Evolutionary conservation across 2,888 invertebrate genomes (phyloP).

Genomic region (Mactromeris polynyma): DNA sequence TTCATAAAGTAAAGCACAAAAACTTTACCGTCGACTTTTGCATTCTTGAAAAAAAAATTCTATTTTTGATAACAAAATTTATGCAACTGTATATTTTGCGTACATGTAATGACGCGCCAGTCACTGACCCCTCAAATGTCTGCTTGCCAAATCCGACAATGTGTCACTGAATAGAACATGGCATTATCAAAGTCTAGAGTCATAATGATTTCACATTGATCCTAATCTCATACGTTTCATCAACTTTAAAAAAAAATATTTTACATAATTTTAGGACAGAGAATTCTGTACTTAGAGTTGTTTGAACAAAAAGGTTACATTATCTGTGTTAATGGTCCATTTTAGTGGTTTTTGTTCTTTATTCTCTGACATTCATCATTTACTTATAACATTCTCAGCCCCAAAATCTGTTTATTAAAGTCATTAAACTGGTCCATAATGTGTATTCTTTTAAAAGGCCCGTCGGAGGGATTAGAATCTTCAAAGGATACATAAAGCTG

Average conservation of each 20-base stretch:
- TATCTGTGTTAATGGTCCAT: conserved; percentile 15
- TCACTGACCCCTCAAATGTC: too few species aligned
- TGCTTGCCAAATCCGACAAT: too few species aligned
- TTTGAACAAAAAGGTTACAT: conserved; percentile 1
- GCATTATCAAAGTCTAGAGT: not conserved
- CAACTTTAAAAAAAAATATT: conserved; percentile 6
- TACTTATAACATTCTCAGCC: conserved; percentile 35
- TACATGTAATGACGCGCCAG: too few species aligned
- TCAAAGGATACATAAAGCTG: conserved; percentile 32
- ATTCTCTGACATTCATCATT: conserved; percentile 10
- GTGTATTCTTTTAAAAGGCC: conserved; percentile 46
- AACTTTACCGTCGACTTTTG: too few species aligned
- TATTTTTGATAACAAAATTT: too few species aligned
- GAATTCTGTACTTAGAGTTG: not conserved
- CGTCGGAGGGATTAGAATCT: conserved; percentile 29
- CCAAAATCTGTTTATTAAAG: conserved; percentile 28
- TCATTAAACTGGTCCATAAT: conserved; percentile 39
- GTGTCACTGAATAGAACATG: not conserved
- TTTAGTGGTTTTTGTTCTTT: not conserved
- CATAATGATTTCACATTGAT: not conserved
- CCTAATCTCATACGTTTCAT: not conserved
- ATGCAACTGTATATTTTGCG: too few species aligned
- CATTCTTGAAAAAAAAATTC: too few species aligned
- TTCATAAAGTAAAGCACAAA: too few species aligned
- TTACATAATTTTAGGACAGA: conserved; percentile 16